Evolutionary conservation across 2,113 vertebrate genomes (phyloP).

Genomic region (Halcyon senegalensis): DNA sequence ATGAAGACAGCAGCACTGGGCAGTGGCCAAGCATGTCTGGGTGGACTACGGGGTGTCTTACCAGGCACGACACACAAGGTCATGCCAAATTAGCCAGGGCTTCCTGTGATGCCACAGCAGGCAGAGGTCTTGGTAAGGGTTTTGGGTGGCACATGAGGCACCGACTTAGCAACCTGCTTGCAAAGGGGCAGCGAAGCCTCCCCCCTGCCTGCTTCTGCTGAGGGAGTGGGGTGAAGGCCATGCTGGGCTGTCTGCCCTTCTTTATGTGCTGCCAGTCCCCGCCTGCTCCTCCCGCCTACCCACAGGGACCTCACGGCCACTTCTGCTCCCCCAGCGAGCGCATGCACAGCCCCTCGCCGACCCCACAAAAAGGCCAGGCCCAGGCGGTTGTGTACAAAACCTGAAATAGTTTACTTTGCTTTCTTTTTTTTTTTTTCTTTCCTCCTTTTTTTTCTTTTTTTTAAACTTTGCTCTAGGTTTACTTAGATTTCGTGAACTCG

Average conservation of each 20-base stretch:
- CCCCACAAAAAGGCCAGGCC: conserved; percentile 84
- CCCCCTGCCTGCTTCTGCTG: neutral
- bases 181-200: neutral
- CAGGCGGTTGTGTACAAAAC: conserved; percentile 89
- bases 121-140: neutral
- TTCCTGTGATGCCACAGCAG: neutral
- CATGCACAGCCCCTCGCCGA: neutral
- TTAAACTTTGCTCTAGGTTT: conserved; percentile 88
- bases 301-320: rapidly evolving
- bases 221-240: rapidly evolving
- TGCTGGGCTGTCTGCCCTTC: neutral
- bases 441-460: conserved; percentile 66
- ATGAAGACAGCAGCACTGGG: neutral
- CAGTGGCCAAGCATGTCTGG: too few relatives aligned
- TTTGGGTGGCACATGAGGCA: neutral
- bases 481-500: conserved; percentile 83
- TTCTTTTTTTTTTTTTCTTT: neutral
- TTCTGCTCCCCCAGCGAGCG: neutral
- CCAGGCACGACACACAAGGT: neutral
- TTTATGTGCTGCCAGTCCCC: neutral
- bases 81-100: rapidly evolving
- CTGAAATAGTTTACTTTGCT: conserved; percentile 89
- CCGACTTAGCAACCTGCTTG: neutral
- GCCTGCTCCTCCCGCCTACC: rapidly evolving
- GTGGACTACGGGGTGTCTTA: rapidly evolving